Conservation (phyloP, 2,113 vertebrate genomes). For the Zapus hudsonius region DNA sequence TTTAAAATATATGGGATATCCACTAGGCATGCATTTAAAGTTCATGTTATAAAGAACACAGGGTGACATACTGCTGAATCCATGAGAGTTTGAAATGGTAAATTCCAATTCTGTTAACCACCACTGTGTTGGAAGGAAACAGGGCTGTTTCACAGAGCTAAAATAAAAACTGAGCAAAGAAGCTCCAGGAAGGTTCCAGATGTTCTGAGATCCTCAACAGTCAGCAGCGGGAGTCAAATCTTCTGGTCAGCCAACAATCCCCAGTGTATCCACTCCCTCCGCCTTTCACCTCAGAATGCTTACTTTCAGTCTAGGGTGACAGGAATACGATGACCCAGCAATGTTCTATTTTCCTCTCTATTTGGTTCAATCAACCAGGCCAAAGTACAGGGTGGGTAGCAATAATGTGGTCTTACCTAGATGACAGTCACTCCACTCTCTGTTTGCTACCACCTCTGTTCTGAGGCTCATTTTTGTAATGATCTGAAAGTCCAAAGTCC, state of each 20-base stretch:
- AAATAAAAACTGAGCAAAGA: not conserved
- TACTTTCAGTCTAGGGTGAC: not conserved
- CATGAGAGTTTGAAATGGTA: not conserved
- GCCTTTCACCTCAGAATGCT: no score
- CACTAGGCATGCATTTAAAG: not conserved
- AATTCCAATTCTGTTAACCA: not conserved
- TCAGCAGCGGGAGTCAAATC: not conserved
- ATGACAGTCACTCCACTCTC: not conserved
- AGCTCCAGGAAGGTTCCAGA: not conserved
- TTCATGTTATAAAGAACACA: not conserved
- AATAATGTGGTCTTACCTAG: not conserved
- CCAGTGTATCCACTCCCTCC: no score
- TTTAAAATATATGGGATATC: not conserved
- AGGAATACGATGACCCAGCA: not conserved
- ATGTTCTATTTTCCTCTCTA: not conserved
- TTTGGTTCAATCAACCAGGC: not conserved
- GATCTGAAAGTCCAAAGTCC: not conserved
- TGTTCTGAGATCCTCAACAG: not conserved
- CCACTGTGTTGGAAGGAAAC: not conserved
- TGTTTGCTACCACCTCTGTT: not conserved
- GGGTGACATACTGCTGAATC: not conserved
- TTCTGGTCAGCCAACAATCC: no score
- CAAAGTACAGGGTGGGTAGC: not conserved
- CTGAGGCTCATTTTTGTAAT: slow-evolving; percentile 6
- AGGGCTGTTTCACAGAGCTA: not conserved